These are phyloP conservation scores for Holotrichia oblita DNA, from an alignment of 1,140 invertebrate species.

Conservation along the genomic window DNA sequence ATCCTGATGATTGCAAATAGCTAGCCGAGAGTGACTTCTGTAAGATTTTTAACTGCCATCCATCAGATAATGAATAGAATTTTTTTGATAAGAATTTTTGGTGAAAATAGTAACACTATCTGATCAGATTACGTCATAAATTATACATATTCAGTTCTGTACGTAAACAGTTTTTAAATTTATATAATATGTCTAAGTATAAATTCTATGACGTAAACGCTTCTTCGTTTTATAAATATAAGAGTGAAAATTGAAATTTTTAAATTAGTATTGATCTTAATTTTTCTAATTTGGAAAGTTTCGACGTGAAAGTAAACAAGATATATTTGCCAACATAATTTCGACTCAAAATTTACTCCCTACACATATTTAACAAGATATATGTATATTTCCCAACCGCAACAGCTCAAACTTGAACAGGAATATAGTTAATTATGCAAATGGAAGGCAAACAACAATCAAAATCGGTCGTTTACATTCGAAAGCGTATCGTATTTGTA, in stretches of 20 bases:
- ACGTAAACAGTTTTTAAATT: too few relatives aligned
- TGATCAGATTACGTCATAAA: too few relatives aligned
- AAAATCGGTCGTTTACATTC: conserved; percentile 2
- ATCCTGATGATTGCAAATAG: too few relatives aligned
- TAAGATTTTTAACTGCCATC: too few relatives aligned
- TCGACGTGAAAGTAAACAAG: background rate
- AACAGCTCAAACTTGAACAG: background rate
- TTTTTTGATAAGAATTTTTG: too few relatives aligned
- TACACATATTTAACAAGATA: background rate
- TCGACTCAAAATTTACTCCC: background rate
- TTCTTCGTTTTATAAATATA: too few relatives aligned
- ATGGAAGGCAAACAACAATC: conserved; percentile 2
- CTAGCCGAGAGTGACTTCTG: too few relatives aligned
- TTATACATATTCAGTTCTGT: too few relatives aligned
- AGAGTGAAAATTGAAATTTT: background rate
- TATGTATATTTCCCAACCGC: background rate
- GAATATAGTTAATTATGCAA: conserved; percentile 1
- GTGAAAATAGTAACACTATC: too few relatives aligned
- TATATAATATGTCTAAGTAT: too few relatives aligned
- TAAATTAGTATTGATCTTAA: background rate
- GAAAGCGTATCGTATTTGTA: background rate
- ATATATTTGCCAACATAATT: background rate
- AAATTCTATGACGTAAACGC: too few relatives aligned
- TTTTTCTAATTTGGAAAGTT: background rate
- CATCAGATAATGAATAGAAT: too few relatives aligned